These are phyloP conservation scores for Heliopora coerulea DNA, from an alignment of 92 coral and sea anemone genomes.

Conservation along the genomic window DNA sequence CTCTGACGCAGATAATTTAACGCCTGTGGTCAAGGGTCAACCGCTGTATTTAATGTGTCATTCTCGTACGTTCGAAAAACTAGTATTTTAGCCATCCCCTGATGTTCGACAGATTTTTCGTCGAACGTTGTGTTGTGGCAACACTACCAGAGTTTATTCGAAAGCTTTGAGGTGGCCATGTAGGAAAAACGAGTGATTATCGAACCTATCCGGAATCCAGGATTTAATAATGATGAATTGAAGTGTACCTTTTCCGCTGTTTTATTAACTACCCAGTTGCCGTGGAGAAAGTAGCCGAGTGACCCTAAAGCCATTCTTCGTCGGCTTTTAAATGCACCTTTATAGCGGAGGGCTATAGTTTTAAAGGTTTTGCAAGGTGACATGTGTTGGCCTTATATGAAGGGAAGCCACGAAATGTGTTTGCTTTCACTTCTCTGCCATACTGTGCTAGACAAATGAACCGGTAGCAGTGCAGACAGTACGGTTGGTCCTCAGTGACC, in stretches of 20 bases:
- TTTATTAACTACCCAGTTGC: not conserved
- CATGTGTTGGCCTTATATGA: too few relatives aligned
- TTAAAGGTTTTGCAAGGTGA: too few relatives aligned
- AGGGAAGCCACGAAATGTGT: too few relatives aligned
- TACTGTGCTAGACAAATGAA: too few relatives aligned
- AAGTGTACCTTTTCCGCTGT: not conserved
- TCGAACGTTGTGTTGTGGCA: slow-evolving; percentile 13
- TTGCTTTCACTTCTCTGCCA: too few relatives aligned
- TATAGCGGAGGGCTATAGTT: too few relatives aligned
- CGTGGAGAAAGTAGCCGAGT: too few relatives aligned
- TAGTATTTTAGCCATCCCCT: not conserved
- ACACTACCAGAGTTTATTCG: slow-evolving; percentile 9
- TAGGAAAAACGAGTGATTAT: slow-evolving; percentile 4
- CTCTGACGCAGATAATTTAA: not conserved
- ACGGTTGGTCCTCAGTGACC: too few relatives aligned
- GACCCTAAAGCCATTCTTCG: too few relatives aligned
- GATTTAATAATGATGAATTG: not conserved
- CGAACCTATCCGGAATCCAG: slow-evolving; percentile 24
- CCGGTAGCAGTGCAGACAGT: too few relatives aligned
- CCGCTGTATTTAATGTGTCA: slow-evolving; percentile 15
- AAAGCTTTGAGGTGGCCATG: not conserved
- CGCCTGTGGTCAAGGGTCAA: slow-evolving; percentile 1
- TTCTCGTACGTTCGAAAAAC: not conserved
- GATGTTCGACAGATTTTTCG: too few relatives aligned
- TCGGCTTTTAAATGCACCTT: too few relatives aligned